These are phyloP conservation scores for Origma solitaria DNA, from an alignment of 2,113 vertebrate genomes.

Conservation along the genomic window DNA sequence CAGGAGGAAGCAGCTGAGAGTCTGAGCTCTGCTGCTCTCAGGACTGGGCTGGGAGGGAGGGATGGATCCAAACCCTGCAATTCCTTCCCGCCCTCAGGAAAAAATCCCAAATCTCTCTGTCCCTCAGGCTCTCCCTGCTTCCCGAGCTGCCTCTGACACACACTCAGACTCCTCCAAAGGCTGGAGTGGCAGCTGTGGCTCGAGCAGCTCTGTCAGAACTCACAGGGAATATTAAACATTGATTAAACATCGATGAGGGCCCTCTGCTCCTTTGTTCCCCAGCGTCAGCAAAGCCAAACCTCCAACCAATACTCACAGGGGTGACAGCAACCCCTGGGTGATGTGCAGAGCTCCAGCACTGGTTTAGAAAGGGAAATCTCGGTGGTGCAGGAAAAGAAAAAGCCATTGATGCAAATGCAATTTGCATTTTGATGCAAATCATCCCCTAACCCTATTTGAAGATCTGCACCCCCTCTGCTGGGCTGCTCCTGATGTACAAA, in stretches of 20 bases:
- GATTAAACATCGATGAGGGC: neutral
- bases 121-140: neutral
- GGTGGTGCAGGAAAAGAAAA: neutral
- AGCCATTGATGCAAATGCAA: neutral
- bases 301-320: accelerated
- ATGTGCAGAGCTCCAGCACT: accelerated
- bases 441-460: neutral
- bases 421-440: neutral
- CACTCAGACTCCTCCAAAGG: neutral
- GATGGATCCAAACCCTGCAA: neutral
- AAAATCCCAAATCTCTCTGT: neutral
- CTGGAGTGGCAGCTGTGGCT: neutral
- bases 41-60: neutral
- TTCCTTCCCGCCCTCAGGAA: neutral
- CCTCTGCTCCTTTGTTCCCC: neutral
- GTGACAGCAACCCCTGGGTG: neutral
- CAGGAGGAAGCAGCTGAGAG: neutral
- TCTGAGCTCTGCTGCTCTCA: neutral
- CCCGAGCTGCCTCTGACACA: neutral
- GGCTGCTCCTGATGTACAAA: constrained; percentile 25
- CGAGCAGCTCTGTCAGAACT: neutral
- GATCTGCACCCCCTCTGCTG: constrained; percentile 54
- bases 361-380: neutral
- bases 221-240: neutral
- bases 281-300: neutral